phyloP scores from a whole-genome alignment of 2,888 invertebrate species.

The Muscina levida region DNA sequence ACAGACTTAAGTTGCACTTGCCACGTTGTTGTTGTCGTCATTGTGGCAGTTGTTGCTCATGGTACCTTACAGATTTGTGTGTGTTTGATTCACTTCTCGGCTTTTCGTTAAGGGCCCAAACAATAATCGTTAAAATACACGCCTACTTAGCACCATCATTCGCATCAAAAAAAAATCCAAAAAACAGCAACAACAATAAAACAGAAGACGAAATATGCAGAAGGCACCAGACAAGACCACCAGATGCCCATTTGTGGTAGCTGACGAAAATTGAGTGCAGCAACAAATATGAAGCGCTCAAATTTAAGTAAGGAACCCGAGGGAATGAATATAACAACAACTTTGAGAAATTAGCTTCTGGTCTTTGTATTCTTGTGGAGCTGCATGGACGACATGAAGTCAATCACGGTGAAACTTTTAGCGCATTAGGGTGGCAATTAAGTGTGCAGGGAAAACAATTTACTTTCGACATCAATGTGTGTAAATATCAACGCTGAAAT shows the following conservation, averaged over 20 bases:
- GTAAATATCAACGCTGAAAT: too few relatives aligned
- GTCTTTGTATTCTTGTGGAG: conserved; percentile 73
- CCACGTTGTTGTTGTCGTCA: conserved; percentile 62
- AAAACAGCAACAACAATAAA: conserved; percentile 20
- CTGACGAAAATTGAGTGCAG: conserved; percentile 72
- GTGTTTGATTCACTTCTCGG: conserved; percentile 46
- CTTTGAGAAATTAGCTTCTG: conserved; percentile 77
- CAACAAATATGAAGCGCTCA: conserved; percentile 59
- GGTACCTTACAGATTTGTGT: conserved; percentile 39
- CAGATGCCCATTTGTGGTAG: conserved; percentile 65
- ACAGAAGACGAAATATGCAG: conserved; percentile 42
- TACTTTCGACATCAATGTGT: too few relatives aligned
- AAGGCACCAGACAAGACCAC: too few relatives aligned
- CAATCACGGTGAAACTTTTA: neutral
- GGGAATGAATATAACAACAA: conserved; percentile 64
- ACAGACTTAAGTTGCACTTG: conserved; percentile 74
- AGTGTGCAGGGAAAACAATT: too few relatives aligned
- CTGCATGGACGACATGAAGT: neutral
- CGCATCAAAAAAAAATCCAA: neutral
- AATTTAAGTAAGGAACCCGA: conserved; percentile 45
- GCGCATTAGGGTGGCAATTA: neutral
- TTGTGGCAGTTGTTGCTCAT: conserved; percentile 40
- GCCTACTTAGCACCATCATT: conserved; percentile 55
- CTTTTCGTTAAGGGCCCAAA: conserved; percentile 21
- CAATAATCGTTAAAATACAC: conserved; percentile 64